Conservation (phyloP, 2,888 invertebrate species). For the Campopleginae sp. region DNA sequence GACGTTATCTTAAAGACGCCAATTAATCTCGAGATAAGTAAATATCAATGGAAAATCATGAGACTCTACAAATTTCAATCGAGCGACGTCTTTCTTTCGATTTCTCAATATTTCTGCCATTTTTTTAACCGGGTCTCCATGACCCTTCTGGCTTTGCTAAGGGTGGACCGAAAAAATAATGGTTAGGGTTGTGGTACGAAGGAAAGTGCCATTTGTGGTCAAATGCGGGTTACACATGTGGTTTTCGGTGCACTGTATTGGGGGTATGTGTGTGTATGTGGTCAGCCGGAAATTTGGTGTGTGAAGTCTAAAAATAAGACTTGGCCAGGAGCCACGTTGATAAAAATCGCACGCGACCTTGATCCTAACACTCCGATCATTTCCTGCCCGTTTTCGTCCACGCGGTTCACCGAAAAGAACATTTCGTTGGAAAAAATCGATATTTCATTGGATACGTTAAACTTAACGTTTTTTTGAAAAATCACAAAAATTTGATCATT, state of each 20-base stretch:
- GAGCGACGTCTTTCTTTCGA: not conserved
- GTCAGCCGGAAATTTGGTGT: constrained; percentile 60
- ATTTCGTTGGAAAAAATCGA: too few species aligned
- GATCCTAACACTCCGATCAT: constrained; percentile 63
- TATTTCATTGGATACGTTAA: too few species aligned
- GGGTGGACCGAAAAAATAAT: constrained; percentile 36
- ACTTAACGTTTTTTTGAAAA: too few species aligned
- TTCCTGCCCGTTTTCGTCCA: constrained; percentile 49
- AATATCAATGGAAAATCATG: not conserved
- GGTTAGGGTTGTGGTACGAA: constrained; percentile 31
- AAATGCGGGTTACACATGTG: constrained; percentile 47
- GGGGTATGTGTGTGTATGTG: constrained; percentile 38
- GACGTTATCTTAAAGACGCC: constrained; percentile 55
- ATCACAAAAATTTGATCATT: too few species aligned
- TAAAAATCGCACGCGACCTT: constrained; percentile 66
- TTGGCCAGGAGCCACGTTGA: constrained; percentile 65
- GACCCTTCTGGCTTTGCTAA: not conserved
- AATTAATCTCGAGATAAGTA: constrained; percentile 33
- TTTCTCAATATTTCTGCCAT: not conserved
- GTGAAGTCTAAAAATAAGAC: constrained; percentile 65
- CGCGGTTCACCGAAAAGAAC: too few species aligned
- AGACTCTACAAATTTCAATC: not conserved
- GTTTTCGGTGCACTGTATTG: constrained; percentile 19
- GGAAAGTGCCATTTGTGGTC: constrained; percentile 53
- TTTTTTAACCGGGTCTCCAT: not conserved